phyloP scores from a whole-genome alignment of 2,888 invertebrate genomes.

The Camptogramma bilineatum region DNA sequence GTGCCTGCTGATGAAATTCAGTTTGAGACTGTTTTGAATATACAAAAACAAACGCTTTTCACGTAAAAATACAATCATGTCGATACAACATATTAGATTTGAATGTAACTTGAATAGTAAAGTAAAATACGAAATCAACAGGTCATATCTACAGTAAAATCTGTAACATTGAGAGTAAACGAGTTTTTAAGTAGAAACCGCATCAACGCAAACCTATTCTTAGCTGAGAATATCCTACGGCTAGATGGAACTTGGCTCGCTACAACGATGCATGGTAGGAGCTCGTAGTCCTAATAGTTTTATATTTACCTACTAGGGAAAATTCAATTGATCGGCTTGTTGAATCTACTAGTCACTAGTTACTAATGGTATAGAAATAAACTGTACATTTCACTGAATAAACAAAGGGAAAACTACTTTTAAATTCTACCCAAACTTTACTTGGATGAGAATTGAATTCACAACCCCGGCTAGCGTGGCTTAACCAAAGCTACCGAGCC shows the following conservation, averaged over 20 bases:
- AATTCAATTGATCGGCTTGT: too few species aligned
- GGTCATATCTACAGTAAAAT: not conserved
- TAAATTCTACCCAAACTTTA: too few species aligned
- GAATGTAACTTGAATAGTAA: not conserved
- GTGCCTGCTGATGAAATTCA: conserved; percentile 13
- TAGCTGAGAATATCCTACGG: not conserved
- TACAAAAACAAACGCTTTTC: not conserved
- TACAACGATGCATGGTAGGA: not conserved
- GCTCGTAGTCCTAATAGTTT: too few species aligned
- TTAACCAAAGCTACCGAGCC: too few species aligned
- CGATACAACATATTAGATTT: not conserved
- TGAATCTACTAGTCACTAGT: too few species aligned
- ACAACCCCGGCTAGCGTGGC: too few species aligned
- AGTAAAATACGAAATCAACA: not conserved
- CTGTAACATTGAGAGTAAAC: not conserved
- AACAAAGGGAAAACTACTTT: too few species aligned
- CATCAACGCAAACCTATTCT: not conserved
- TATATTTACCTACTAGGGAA: too few species aligned
- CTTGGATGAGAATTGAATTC: too few species aligned
- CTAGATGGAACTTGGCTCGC: not conserved
- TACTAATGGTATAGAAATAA: too few species aligned
- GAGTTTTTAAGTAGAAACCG: not conserved
- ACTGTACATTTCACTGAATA: too few species aligned
- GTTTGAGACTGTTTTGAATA: not conserved
- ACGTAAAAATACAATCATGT: not conserved